Evolutionary conservation across 2,113 vertebrate genomes (phyloP).

Genomic region (Perca fluviatilis): DNA sequence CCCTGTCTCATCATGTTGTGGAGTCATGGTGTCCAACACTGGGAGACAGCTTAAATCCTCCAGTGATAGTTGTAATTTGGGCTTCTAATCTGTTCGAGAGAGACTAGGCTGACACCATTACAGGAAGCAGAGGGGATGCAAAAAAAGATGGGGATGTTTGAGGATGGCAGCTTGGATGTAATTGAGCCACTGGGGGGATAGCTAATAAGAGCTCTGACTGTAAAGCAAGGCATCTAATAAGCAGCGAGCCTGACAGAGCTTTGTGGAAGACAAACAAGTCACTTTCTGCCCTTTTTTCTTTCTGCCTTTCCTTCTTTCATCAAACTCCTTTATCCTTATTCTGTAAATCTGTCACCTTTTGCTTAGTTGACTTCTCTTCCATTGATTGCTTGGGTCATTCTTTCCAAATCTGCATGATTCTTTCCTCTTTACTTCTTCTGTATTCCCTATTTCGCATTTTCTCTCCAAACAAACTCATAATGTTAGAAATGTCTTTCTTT

Average conservation of each 20-base stretch:
- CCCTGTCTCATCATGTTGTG: neutral
- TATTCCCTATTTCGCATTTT: neutral
- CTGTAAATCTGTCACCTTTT: neutral
- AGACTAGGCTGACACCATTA: constrained; percentile 51
- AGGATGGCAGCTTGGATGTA: constrained; percentile 62
- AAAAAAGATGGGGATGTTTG: constrained; percentile 50
- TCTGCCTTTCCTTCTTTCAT: neutral
- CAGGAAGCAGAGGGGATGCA: constrained; percentile 33
- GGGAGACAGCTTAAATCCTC: constrained; percentile 50
- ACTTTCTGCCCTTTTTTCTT: constrained; percentile 9
- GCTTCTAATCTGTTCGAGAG: constrained; percentile 62
- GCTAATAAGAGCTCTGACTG: constrained; percentile 58
- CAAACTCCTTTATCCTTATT: neutral
- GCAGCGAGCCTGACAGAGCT: constrained; percentile 20
- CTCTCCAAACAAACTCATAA: neutral
- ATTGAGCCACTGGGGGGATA: constrained; percentile 62
- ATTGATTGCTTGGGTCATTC: neutral
- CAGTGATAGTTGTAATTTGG: constrained; percentile 62
- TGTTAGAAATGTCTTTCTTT: neutral
- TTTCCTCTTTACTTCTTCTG: neutral
- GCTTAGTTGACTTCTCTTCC: neutral
- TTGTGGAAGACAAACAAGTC: constrained; percentile 40
- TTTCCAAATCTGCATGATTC: neutral
- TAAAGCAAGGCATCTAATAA: constrained; percentile 51
- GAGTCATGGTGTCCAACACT: constrained; percentile 16